Conservation (phyloP, 1,140 invertebrate genomes). For the Aphaenogaster floridana region DNA sequence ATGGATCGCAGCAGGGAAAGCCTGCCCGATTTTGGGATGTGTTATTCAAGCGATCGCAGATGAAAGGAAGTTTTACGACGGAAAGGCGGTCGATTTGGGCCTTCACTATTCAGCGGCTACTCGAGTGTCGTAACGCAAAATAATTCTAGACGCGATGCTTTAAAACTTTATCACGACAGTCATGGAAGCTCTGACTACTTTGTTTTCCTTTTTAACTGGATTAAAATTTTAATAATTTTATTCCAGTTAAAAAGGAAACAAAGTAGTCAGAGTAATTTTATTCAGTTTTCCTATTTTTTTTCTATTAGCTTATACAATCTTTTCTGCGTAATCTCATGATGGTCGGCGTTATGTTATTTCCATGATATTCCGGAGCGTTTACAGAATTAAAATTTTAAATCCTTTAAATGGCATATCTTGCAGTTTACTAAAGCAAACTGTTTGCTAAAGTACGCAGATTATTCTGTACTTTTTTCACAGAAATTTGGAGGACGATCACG, state of each 20-base stretch:
- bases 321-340: constrained; percentile 18
- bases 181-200: neutral
- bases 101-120: neutral
- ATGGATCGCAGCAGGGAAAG: neutral
- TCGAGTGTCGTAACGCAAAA: neutral
- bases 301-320: neutral
- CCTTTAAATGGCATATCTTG: neutral
- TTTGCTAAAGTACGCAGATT: neutral
- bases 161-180: neutral
- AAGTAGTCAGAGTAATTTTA: no score
- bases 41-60: neutral
- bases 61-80: neutral
- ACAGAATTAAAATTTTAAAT: constrained; percentile 38
- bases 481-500: neutral
- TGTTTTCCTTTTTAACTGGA: neutral
- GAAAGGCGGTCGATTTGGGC: neutral
- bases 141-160: constrained; percentile 1
- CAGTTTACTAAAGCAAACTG: neutral
- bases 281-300: neutral
- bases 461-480: neutral
- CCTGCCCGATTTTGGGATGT: constrained; percentile 30
- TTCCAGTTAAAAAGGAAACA: no score
- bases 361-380: neutral
- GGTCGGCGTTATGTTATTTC: constrained; percentile 13
- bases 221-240: constrained; percentile 23